Evolutionary conservation across 2,888 invertebrate genomes (phyloP).

Genomic region (Ophonus ardosiacus): DNA sequence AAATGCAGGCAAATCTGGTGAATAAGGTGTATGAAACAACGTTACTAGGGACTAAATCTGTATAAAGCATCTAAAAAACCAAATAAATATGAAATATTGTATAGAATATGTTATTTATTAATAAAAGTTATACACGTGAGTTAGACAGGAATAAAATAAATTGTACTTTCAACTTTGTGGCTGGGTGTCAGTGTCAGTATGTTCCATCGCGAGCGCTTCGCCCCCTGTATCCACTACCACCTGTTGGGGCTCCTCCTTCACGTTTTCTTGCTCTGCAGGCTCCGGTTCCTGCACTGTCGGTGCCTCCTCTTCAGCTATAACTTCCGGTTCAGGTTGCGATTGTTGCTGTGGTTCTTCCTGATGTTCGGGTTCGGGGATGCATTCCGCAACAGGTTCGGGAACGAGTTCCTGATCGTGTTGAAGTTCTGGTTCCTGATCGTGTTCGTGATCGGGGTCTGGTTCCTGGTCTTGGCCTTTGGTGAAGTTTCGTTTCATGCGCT

Average conservation of each 20-base stretch:
- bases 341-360: no score
- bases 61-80: no score
- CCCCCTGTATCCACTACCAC: neutral
- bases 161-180: neutral
- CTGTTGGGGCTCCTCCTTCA: neutral
- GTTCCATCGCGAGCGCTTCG: neutral
- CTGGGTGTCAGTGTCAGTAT: neutral
- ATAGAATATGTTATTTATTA: neutral
- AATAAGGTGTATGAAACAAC: no score
- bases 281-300: neutral
- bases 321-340: no score
- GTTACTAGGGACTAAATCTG: no score
- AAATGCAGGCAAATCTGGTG: no score
- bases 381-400: no score
- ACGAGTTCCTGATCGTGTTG: no score
- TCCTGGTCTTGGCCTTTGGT: slow-evolving; percentile 60
- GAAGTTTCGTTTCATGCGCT: slow-evolving; percentile 75
- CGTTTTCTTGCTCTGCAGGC: neutral
- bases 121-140: neutral
- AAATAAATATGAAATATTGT: neutral
- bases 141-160: neutral
- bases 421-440: no score
- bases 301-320: no score
- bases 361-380: no score
- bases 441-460: neutral